phyloP scores from a whole-genome alignment of 2,888 invertebrate species.

The Cataglyphis albicans region DNA sequence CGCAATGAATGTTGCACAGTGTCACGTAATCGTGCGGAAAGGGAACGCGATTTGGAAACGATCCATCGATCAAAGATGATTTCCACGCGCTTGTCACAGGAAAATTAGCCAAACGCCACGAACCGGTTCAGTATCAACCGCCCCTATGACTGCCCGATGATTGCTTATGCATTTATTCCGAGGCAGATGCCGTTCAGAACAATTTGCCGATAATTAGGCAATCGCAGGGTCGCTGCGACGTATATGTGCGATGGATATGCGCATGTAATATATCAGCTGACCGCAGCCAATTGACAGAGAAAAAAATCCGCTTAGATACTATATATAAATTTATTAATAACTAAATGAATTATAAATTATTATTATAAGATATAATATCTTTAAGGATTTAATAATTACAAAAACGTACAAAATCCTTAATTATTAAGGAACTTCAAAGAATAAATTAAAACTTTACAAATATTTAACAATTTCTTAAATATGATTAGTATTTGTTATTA shows the following conservation, averaged over 20 bases:
- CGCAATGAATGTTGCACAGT: constrained; percentile 20
- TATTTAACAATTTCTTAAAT: not conserved
- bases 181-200: constrained; percentile 28
- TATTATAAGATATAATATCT: no score
- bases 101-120: constrained; percentile 36
- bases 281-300: not conserved
- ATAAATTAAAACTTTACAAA: not conserved
- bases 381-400: not conserved
- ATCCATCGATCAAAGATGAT: constrained; percentile 41
- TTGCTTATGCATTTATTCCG: constrained; percentile 40
- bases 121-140: constrained; percentile 44
- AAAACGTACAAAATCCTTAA: not conserved
- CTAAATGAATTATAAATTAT: not conserved
- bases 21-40: constrained; percentile 37
- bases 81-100: constrained; percentile 30
- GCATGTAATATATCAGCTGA: constrained; percentile 42
- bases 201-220: constrained; percentile 57
- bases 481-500: not conserved
- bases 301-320: not conserved
- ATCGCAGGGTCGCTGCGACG: constrained; percentile 36
- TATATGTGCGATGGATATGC: not conserved
- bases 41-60: constrained; percentile 42
- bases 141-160: constrained; percentile 32
- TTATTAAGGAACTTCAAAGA: not conserved
- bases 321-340: not conserved